These are phyloP conservation scores for Poeciliopsis prolifica DNA, from an alignment of 2,113 vertebrate genomes.

Conservation along the genomic window DNA sequence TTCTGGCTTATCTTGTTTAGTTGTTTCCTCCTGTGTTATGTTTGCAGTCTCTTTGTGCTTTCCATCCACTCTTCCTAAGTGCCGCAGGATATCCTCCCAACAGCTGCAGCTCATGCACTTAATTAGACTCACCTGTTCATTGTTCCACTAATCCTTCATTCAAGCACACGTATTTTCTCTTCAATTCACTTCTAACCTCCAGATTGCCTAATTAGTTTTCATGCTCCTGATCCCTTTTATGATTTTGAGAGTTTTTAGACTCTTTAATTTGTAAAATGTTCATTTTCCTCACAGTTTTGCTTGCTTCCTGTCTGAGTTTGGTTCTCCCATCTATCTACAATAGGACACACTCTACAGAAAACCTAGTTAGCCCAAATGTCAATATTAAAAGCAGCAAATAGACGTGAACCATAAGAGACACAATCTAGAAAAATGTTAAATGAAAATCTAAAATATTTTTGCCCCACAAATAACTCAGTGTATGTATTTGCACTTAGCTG, in stretches of 20 bases:
- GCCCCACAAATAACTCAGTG: too few relatives aligned
- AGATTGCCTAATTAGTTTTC: background rate
- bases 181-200: background rate
- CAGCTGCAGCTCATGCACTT: background rate
- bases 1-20: background rate
- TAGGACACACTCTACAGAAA: background rate
- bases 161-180: background rate
- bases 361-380: too few relatives aligned
- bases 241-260: background rate
- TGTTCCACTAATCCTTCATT: background rate
- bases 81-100: background rate
- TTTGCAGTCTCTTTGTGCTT: background rate
- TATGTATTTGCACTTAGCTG: too few relatives aligned
- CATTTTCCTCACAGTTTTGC: background rate
- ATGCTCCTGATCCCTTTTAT: background rate
- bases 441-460: too few relatives aligned
- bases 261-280: background rate
- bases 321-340: background rate
- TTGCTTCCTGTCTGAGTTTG: background rate
- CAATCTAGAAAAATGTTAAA: too few relatives aligned
- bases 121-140: background rate
- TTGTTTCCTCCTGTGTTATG: background rate
- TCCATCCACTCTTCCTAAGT: background rate
- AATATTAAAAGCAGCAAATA: too few relatives aligned
- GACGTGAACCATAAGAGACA: too few relatives aligned